Conservation (phyloP, 92 coral and sea anemone genomes). For the Paragorgia papillata region DNA sequence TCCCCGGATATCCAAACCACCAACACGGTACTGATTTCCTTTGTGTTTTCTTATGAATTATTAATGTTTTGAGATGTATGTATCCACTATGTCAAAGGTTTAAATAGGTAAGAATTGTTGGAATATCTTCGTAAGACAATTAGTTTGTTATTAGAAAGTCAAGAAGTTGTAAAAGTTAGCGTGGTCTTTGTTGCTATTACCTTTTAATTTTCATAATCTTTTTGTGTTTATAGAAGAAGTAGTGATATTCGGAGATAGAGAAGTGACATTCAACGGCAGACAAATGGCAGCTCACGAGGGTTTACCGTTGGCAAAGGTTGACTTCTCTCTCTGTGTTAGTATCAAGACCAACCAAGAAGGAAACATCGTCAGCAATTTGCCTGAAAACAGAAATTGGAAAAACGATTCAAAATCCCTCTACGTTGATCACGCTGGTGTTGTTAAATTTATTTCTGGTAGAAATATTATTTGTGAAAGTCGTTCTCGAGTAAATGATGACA, state of each 20-base stretch:
- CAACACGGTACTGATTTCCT: too few species aligned
- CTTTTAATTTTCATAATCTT: too few species aligned
- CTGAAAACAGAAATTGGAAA: conserved; percentile 11
- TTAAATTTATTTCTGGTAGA: conserved; percentile 7
- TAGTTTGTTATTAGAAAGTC: too few species aligned
- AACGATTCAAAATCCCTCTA: conserved; percentile 4
- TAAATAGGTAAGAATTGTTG: too few species aligned
- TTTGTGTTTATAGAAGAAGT: conserved; percentile 8
- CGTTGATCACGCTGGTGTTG: conserved; percentile 3
- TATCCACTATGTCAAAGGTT: too few species aligned
- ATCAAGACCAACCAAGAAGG: conserved; percentile 18
- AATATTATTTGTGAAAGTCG: not conserved
- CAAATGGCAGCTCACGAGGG: not conserved
- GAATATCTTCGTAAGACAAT: too few species aligned
- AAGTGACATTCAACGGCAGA: not conserved
- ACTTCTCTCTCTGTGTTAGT: conserved; percentile 7
- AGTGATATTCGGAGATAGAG: not conserved
- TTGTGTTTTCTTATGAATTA: too few species aligned
- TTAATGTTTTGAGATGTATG: too few species aligned
- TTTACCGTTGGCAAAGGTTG: not conserved
- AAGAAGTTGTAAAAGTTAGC: too few species aligned
- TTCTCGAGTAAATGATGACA: conserved; percentile 22
- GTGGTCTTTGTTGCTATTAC: too few species aligned
- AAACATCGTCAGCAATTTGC: conserved; percentile 5
- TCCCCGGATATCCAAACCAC: too few species aligned